Percentiles rank a stretch among this genome's conserved stretches.
Conservation (phyloP, 2,888 invertebrate genomes). For the Crossocerus cetratus region DNA sequence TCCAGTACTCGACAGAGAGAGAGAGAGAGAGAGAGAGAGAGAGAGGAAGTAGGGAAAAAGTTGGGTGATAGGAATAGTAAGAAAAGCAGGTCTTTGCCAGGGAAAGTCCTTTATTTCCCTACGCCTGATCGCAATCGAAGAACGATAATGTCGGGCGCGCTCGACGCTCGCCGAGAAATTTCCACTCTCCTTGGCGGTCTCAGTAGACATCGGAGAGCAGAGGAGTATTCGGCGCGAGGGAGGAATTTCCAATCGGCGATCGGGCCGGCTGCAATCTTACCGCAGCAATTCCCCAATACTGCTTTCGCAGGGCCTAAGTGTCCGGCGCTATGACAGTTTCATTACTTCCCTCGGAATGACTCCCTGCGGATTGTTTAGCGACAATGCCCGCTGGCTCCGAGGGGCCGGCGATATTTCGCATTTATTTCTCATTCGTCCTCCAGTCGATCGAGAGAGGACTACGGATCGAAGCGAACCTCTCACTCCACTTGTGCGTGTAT, state of each 20-base stretch:
- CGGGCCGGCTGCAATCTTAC: neutral
- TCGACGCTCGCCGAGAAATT: too few relatives aligned
- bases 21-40: too few relatives aligned
- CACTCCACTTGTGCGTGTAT: too few relatives aligned
- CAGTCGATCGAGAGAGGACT: too few relatives aligned
- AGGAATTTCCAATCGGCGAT: neutral
- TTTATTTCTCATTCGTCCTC: neutral
- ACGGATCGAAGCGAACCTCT: too few relatives aligned
- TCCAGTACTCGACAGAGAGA: too few relatives aligned
- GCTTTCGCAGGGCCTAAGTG: neutral
- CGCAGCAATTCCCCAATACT: neutral
- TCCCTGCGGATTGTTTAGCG: neutral
- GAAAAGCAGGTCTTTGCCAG: neutral
- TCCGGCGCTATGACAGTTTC: neutral
- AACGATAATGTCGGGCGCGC: too few relatives aligned
- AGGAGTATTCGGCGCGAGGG: neutral
- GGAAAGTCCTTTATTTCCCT: constrained; percentile 8
- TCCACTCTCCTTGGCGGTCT: neutral
- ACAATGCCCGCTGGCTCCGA: neutral
- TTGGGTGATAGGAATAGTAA: too few relatives aligned
- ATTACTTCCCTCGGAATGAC: neutral
- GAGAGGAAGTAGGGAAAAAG: too few relatives aligned
- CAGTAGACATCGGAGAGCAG: neutral
- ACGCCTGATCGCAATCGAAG: too few relatives aligned
- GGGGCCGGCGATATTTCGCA: neutral